phyloP scores from a whole-genome alignment of 2,113 vertebrate genomes.

The Oreocharis arfaki region DNA sequence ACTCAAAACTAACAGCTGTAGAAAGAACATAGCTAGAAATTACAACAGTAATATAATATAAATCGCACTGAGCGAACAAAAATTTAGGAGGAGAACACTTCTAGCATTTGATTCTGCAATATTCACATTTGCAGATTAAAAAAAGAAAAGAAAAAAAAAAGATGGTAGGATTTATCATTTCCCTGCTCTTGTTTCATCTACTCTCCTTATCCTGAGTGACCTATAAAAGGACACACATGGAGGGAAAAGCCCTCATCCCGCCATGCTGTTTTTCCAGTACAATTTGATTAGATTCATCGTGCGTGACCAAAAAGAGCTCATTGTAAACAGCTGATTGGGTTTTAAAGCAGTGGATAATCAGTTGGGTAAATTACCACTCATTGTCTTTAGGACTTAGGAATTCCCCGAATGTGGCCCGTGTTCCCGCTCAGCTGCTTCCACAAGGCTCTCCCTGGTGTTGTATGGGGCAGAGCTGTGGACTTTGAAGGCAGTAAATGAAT shows the following conservation, averaged over 20 bases:
- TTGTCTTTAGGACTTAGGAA: background rate
- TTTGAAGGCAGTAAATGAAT: conserved; percentile 60
- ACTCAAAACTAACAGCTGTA: background rate
- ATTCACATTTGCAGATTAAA: background rate
- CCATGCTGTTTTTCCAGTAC: background rate
- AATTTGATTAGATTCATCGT: background rate
- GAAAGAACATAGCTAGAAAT: background rate
- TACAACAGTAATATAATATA: background rate
- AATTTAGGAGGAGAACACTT: background rate
- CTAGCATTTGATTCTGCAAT: background rate
- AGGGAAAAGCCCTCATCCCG: background rate
- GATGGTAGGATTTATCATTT: background rate
- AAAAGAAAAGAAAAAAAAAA: background rate
- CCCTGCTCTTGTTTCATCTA: background rate
- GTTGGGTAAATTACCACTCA: conserved; percentile 25
- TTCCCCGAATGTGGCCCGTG: background rate
- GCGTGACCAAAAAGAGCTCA: background rate
- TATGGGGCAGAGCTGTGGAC: background rate
- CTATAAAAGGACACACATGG: background rate
- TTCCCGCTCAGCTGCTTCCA: background rate
- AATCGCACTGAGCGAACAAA: background rate
- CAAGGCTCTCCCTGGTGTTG: background rate
- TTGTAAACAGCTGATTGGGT: conserved; percentile 29
- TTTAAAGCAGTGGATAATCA: conserved; percentile 44
- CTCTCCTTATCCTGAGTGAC: background rate